Percentiles rank a stretch among this genome's conserved stretches.
phyloP scores from a whole-genome alignment of 2,888 invertebrate genomes.

The Dicycla oo region DNA sequence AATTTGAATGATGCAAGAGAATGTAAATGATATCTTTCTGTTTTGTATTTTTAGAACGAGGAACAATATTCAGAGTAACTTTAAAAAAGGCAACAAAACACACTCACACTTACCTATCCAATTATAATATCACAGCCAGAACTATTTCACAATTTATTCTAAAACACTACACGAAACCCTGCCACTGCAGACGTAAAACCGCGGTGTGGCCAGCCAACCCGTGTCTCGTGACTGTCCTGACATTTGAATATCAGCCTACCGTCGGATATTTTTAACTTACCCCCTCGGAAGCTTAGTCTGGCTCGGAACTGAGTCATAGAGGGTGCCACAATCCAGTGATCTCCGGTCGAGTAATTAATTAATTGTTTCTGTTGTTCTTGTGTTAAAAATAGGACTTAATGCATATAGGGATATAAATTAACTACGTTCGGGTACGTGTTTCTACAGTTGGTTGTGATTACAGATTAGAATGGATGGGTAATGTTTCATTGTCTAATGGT shows the following conservation, averaged over 20 bases:
- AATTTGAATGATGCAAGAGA: neutral
- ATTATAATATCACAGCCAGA: conserved; percentile 1
- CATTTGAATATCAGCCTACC: conserved; percentile 65
- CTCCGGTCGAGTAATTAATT: conserved; percentile 66
- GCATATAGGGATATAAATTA: conserved; percentile 31
- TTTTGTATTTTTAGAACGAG: neutral
- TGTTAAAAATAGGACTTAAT: conserved; percentile 62
- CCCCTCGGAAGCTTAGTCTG: conserved; percentile 77
- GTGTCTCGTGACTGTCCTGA: conserved; percentile 72
- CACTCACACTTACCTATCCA: conserved; percentile 35
- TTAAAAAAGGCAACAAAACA: neutral
- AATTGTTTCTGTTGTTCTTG: conserved; percentile 65
- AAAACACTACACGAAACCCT: conserved; percentile 30
- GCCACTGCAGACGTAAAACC: conserved; percentile 30
- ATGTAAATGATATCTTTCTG: neutral
- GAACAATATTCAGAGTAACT: neutral
- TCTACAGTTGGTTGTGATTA: conserved; percentile 55
- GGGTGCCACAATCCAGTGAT: conserved; percentile 66
- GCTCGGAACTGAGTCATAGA: conserved; percentile 70
- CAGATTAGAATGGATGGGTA: conserved; percentile 11
- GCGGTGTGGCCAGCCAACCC: conserved; percentile 58
- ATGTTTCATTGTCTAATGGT: conserved; percentile 36
- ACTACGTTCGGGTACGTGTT: conserved; percentile 32
- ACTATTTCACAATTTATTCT: conserved; percentile 16
- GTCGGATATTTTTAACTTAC: conserved; percentile 83